phyloP scores from a whole-genome alignment of 2,888 invertebrate genomes.

The Yponomeuta evonymella region DNA sequence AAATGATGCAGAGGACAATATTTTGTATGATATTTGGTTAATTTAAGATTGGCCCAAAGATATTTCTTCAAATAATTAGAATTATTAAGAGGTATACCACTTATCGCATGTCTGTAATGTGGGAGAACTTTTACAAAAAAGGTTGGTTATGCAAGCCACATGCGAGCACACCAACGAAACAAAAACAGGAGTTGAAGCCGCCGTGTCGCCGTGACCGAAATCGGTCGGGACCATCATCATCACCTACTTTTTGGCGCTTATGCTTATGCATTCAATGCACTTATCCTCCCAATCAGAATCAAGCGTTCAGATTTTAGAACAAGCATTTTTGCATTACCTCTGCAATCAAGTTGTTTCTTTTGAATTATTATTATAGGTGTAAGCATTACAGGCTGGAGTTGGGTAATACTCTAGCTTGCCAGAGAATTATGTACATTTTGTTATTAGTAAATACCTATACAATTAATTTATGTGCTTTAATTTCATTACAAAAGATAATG shows the following conservation, averaged over 20 bases:
- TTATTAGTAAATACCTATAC: constrained; percentile 12
- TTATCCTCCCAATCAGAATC: not conserved
- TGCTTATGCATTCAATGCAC: not conserved
- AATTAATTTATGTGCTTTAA: not conserved
- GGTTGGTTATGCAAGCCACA: too few relatives aligned
- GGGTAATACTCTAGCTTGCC: not conserved
- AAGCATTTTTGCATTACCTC: not conserved
- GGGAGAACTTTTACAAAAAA: too few relatives aligned
- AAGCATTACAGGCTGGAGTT: not conserved
- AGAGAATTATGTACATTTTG: constrained; percentile 7
- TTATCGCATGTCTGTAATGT: too few relatives aligned
- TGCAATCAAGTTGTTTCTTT: not conserved
- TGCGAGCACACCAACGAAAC: too few relatives aligned
- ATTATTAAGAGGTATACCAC: not conserved
- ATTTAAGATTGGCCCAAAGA: constrained; percentile 51
- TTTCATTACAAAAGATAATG: not conserved
- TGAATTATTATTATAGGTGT: not conserved
- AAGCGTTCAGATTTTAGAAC: not conserved
- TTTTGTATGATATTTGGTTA: constrained; percentile 90
- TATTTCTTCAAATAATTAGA: not conserved
- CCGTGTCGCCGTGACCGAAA: too few relatives aligned
- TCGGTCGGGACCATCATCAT: not conserved
- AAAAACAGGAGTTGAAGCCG: too few relatives aligned
- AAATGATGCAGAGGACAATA: constrained; percentile 83
- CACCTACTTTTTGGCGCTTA: constrained; percentile 5